These are phyloP conservation scores for Meloidogyne chitwoodi DNA, from an alignment of 1,140 invertebrate genomes.

Conservation along the genomic window DNA sequence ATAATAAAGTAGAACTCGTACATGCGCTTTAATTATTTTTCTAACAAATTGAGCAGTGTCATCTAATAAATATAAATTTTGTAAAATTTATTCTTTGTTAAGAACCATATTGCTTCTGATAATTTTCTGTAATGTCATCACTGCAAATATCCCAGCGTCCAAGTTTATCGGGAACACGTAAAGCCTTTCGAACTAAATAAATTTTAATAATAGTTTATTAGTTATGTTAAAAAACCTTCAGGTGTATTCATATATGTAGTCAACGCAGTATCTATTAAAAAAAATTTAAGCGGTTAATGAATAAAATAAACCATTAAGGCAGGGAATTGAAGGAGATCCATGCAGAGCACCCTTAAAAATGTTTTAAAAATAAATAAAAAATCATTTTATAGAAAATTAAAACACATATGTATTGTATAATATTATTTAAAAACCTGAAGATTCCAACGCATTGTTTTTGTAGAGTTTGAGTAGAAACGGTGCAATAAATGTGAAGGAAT, in stretches of 20 bases:
- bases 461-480: constrained; percentile 19
- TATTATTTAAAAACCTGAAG: background rate
- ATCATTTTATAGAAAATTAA: background rate
- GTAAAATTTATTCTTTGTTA: background rate
- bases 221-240: constrained; percentile 2
- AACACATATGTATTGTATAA: constrained; percentile 1
- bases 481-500: constrained; percentile 26
- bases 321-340: constrained; percentile 43
- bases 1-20: constrained; percentile 65
- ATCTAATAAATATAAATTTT: constrained; percentile 48
- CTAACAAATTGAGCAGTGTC: constrained; percentile 58
- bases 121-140: constrained; percentile 50
- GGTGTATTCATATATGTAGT: constrained; percentile 54
- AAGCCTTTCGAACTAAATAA: constrained; percentile 47
- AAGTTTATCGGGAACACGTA: constrained; percentile 56
- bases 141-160: constrained; percentile 57
- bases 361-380: no score
- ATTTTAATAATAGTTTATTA: background rate
- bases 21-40: constrained; percentile 56
- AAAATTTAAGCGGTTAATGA: background rate
- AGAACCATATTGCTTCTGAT: constrained; percentile 51
- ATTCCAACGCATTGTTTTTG: constrained; percentile 4
- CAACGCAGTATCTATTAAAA: constrained; percentile 46
- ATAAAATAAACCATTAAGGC: constrained; percentile 37
- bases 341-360: background rate